These are phyloP conservation scores for Meliscaeva auricollis DNA, from an alignment of 2,888 invertebrate genomes.

Conservation along the genomic window DNA sequence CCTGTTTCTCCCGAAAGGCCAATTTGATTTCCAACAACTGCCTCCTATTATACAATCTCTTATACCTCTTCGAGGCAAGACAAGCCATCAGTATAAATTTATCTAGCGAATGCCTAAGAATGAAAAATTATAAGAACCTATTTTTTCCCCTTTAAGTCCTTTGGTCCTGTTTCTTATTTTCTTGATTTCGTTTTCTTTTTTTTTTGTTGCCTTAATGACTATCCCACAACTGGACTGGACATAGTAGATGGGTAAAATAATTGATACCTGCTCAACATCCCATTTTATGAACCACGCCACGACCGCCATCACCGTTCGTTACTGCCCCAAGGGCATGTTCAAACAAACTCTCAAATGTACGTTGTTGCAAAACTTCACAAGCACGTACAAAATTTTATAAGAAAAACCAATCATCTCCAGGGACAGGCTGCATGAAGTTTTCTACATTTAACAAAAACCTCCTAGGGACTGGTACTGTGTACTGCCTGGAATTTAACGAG, in stretches of 20 bases:
- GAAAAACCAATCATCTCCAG: constrained; percentile 56
- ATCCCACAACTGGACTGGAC: constrained; percentile 53
- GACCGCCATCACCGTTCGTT: not conserved
- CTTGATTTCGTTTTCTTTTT: constrained; percentile 28
- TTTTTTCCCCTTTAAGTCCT: constrained; percentile 32
- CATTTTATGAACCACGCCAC: not conserved
- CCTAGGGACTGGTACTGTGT: constrained; percentile 20
- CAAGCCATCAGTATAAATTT: constrained; percentile 19
- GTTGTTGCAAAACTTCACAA: constrained; percentile 45
- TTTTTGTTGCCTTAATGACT: constrained; percentile 48
- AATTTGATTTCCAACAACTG: constrained; percentile 9
- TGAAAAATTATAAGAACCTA: constrained; percentile 56
- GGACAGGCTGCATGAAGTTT: constrained; percentile 49
- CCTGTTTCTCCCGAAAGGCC: constrained; percentile 29
- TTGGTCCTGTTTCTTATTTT: constrained; percentile 35
- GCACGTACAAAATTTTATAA: constrained; percentile 53
- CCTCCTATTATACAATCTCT: not conserved
- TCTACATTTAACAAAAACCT: constrained; percentile 32
- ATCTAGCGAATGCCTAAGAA: constrained; percentile 41
- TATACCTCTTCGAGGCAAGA: constrained; percentile 4
- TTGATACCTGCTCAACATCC: constrained; percentile 52
- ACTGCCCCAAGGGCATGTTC: constrained; percentile 36
- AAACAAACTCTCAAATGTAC: constrained; percentile 44
- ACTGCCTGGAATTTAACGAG: constrained; percentile 56
- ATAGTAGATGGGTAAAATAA: constrained; percentile 65